Evolutionary conservation across 2,113 vertebrate species (phyloP).

Genomic region (Mormyrus lacerda): DNA sequence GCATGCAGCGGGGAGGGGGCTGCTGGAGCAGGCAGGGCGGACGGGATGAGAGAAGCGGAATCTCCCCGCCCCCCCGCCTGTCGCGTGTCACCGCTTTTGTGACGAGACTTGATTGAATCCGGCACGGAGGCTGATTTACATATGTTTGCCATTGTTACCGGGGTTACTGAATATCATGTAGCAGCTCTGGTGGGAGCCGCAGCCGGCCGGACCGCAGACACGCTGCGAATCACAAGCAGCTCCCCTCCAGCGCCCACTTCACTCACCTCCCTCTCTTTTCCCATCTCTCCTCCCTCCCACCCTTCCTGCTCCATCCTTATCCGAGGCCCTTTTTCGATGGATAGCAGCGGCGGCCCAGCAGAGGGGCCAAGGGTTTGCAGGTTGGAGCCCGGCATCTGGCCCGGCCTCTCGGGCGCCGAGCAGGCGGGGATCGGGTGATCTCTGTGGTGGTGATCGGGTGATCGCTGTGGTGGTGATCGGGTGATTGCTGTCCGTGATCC

Average conservation of each 20-base stretch:
- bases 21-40: neutral
- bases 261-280: slow-evolving; percentile 13
- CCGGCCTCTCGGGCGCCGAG: slow-evolving; percentile 39
- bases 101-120: slow-evolving; percentile 52
- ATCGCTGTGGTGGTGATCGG: slow-evolving; percentile 56
- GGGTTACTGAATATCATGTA: slow-evolving; percentile 67
- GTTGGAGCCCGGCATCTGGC: slow-evolving; percentile 8
- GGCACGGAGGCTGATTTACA: slow-evolving; percentile 59
- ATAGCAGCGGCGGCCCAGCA: neutral
- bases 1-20: neutral
- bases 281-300: slow-evolving; percentile 23
- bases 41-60: neutral
- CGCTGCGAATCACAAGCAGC: slow-evolving; percentile 54
- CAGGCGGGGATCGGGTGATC: slow-evolving; percentile 53
- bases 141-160: slow-evolving; percentile 65
- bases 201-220: slow-evolving; percentile 41
- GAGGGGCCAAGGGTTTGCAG: neutral
- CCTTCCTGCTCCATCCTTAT: slow-evolving; percentile 11
- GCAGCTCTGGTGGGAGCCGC: slow-evolving; percentile 53
- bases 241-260: neutral
- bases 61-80: neutral
- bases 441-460: slow-evolving; percentile 55
- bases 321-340: too few species aligned
- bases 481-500: slow-evolving; percentile 63
- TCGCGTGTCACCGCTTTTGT: slow-evolving; percentile 50